These are phyloP conservation scores for Todiramphus saurophagus DNA, from an alignment of 2,113 vertebrate species.

Conservation along the genomic window DNA sequence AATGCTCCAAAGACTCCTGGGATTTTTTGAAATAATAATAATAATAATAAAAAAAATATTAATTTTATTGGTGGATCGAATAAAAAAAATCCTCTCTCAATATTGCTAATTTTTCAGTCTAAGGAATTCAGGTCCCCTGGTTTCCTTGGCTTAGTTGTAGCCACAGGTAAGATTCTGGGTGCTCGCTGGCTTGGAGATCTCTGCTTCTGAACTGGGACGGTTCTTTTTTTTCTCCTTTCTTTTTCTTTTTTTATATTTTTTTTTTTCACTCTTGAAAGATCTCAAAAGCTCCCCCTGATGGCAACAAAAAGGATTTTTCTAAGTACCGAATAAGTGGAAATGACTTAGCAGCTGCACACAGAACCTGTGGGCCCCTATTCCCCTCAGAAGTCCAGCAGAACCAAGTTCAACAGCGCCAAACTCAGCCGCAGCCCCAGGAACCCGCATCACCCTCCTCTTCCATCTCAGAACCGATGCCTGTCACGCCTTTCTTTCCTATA, in stretches of 20 bases:
- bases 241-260: background rate
- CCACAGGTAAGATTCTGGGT: conserved; percentile 83
- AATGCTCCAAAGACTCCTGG: conserved; percentile 72
- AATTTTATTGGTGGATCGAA: conserved; percentile 29
- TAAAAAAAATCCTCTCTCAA: conserved; percentile 22
- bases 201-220: conserved; percentile 83
- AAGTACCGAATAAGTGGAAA: conserved; percentile 64
- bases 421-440: background rate
- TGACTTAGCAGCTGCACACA: conserved; percentile 34
- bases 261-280: conserved; percentile 72
- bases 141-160: conserved; percentile 72
- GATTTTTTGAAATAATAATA: background rate
- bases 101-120: conserved; percentile 59
- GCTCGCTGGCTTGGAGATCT: conserved; percentile 75
- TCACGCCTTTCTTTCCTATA: background rate
- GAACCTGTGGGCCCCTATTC: background rate
- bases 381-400: background rate
- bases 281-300: conserved; percentile 95
- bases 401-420: background rate
- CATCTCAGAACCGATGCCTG: rapidly evolving
- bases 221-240: background rate
- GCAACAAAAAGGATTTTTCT: conserved; percentile 80
- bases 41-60: background rate
- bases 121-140: conserved; percentile 74
- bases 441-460: background rate